Percentiles rank a stretch among this genome's conserved stretches.
phyloP scores from a whole-genome alignment of 2,113 vertebrate species.

The Piprites chloris region DNA sequence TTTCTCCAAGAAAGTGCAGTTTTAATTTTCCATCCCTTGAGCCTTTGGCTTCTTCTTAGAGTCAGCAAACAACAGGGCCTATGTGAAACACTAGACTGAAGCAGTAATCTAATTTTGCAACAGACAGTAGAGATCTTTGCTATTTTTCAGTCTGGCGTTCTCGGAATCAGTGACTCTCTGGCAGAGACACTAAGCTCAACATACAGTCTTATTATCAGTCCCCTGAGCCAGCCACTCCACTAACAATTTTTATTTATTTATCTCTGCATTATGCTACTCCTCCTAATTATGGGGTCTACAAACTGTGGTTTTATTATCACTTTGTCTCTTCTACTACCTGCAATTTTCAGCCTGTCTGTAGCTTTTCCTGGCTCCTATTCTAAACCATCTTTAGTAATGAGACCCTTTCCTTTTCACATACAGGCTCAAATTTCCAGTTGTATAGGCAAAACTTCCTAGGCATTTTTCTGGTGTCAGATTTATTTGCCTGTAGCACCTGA shows the following conservation, averaged over 20 bases:
- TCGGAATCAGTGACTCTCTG: background rate
- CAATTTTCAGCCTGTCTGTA: background rate
- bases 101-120: background rate
- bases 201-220: background rate
- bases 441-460: background rate
- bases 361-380: background rate
- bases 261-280: background rate
- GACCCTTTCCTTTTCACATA: background rate
- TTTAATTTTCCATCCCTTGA: background rate
- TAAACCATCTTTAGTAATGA: background rate
- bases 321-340: background rate
- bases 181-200: background rate
- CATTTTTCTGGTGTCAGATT: background rate
- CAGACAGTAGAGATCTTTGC: background rate
- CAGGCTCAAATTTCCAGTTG: background rate
- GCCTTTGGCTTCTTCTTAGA: background rate
- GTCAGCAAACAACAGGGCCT: background rate
- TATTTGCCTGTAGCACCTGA: background rate
- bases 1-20: background rate
- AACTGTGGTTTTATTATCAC: background rate
- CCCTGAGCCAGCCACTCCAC: background rate
- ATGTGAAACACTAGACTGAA: background rate
- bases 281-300: constrained; percentile 11
- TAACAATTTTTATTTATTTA: constrained; percentile 27
- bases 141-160: background rate